A percentile compares a stretch with the other conserved stretches of the same genome.
phyloP scores from a whole-genome alignment of 2,888 invertebrate genomes.

The Thymelicus lineola region DNA sequence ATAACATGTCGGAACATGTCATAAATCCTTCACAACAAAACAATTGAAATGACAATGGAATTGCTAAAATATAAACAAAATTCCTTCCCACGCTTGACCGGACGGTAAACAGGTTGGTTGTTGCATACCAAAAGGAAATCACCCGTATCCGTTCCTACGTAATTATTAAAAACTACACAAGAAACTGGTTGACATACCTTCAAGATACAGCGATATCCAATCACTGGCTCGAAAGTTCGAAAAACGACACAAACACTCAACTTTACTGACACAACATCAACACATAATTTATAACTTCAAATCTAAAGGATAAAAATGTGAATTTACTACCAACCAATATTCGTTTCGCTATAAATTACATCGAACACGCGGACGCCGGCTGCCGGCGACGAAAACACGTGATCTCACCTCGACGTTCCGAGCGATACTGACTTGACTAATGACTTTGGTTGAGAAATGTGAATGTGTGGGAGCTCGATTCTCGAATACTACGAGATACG shows the following conservation, averaged over 20 bases:
- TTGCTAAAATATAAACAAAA: slow-evolving; percentile 60
- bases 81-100: slow-evolving; percentile 79
- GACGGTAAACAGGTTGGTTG: slow-evolving; percentile 75
- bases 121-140: slow-evolving; percentile 78
- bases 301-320: slow-evolving; percentile 65
- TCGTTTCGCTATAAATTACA: slow-evolving; percentile 48
- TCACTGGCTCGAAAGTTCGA: slow-evolving; percentile 40
- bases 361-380: slow-evolving; percentile 65
- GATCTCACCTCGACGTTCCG: slow-evolving; percentile 47
- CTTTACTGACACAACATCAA: slow-evolving; percentile 57
- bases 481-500: slow-evolving; percentile 79
- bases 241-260: slow-evolving; percentile 55
- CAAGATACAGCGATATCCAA: slow-evolving; percentile 43
- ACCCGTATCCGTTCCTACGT: slow-evolving; percentile 62
- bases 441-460: slow-evolving; percentile 47
- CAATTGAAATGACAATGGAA: slow-evolving; percentile 40
- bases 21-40: slow-evolving; percentile 13
- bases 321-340: slow-evolving; percentile 43
- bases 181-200: slow-evolving; percentile 67
- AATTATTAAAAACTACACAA: slow-evolving; percentile 61
- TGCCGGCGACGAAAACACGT: slow-evolving; percentile 46
- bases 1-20: slow-evolving; percentile 17
- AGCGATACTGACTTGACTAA: slow-evolving; percentile 70
- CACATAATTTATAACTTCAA: slow-evolving; percentile 73
- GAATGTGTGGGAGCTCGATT: slow-evolving; percentile 70